These are phyloP conservation scores for Chaitophorus viminalis DNA, from an alignment of 2,888 invertebrate genomes.

Conservation along the genomic window DNA sequence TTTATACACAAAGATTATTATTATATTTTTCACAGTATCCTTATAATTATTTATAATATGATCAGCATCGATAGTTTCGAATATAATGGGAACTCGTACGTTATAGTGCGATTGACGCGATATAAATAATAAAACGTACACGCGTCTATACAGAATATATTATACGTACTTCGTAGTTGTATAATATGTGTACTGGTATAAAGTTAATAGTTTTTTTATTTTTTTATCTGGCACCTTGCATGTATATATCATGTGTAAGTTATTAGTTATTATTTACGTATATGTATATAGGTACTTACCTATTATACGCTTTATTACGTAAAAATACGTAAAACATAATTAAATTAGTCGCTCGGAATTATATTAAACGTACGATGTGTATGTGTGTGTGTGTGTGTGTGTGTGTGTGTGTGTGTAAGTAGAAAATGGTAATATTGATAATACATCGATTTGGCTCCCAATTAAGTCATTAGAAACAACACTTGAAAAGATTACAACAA, in stretches of 20 bases:
- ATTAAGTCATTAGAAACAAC: not conserved
- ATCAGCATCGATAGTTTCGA: not conserved
- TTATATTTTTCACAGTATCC: not conserved
- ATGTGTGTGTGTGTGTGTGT: too few species aligned
- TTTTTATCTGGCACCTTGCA: not conserved
- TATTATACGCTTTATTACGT: not conserved
- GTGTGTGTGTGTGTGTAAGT: not conserved
- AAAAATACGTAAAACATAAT: not conserved
- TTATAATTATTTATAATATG: not conserved
- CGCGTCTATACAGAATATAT: not conserved
- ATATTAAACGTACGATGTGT: too few species aligned
- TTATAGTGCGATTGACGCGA: not conserved
- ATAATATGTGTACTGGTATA: not conserved
- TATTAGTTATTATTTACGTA: too few species aligned
- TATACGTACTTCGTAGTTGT: not conserved
- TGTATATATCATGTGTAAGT: not conserved
- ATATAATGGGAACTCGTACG: not conserved
- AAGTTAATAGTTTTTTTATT: not conserved
- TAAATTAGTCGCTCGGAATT: not conserved
- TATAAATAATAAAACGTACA: not conserved
- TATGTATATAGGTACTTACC: too few species aligned
- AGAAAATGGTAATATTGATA: not conserved
- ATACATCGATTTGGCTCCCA: not conserved
- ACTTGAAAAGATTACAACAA: not conserved
- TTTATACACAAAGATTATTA: not conserved